These are phyloP conservation scores for Protosalanx chinensis DNA, from an alignment of 2,797 vertebrate genomes.

Conservation along the genomic window DNA sequence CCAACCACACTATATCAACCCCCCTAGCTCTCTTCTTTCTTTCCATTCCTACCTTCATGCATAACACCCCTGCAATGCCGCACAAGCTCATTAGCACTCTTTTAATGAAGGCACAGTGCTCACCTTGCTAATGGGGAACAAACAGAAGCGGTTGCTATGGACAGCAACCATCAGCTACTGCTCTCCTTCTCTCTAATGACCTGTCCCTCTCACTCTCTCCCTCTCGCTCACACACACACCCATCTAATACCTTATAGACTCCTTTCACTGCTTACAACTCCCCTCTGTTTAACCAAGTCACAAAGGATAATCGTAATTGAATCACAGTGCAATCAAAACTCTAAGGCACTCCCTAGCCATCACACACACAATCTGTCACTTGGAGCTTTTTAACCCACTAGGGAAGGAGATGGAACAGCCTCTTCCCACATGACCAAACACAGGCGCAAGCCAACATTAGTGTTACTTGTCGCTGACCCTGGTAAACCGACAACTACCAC, in stretches of 20 bases:
- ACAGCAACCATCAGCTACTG: slow-evolving; percentile 8
- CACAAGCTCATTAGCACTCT: slow-evolving; percentile 19
- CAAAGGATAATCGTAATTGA: neutral
- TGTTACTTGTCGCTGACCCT: no score
- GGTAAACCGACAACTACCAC: no score
- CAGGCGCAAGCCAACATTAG: neutral
- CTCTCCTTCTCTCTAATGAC: slow-evolving; percentile 23
- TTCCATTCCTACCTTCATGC: slow-evolving; percentile 2
- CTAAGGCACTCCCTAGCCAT: neutral
- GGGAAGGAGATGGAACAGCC: neutral
- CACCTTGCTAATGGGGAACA: slow-evolving; percentile 35
- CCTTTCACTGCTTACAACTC: neutral
- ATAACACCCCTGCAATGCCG: slow-evolving; percentile 19
- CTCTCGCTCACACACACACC: neutral
- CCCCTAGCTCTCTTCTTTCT: slow-evolving; percentile 28
- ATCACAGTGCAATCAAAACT: neutral
- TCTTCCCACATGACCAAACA: neutral
- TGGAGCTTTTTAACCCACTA: neutral
- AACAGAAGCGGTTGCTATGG: slow-evolving; percentile 21
- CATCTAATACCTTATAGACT: neutral
- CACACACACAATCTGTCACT: neutral
- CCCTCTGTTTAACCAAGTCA: neutral
- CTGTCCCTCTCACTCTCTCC: slow-evolving; percentile 16
- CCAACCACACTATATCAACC: slow-evolving; percentile 14
- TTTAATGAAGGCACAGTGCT: slow-evolving; percentile 27